Base-by-base conservation (phyloP, 2,888 invertebrate species). In the Cheilosia scutellata region DNA sequence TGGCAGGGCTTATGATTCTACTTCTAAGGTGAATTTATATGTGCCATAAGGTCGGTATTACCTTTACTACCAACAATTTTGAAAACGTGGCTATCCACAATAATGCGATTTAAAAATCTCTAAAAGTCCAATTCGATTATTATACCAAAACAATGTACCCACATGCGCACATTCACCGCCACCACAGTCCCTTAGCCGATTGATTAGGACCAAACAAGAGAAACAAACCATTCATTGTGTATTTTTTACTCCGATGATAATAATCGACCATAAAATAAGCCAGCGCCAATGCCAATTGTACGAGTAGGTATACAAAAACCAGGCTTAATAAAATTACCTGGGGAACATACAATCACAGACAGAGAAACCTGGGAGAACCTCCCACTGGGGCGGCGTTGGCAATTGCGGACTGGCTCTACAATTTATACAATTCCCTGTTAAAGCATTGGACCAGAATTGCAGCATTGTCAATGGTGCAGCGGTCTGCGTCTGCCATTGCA, bases 331-430 rank as follows among this genome's bases (percentile, higher is more conserved):
- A 29, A 57, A 84, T 66, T 71, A 57, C 66, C 74, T 27, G 27
- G 13, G 13, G 44, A n/a, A 47, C 16, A 2, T 33, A 58, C 84
- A 76, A 49, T 76, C 71, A 55, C 13, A 74, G 44, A 37, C 55
- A 66, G 29, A 60, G 55, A 65, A 58, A 79, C 16, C 16, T 25
- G 42, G 60, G 68, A 71, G 82, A 72, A 82, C 82, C 87, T 87
- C 87, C 87, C 77, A 87, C 87, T 78, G 82, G 78, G 87, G 77
- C 68, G 82, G 82, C 11, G 77, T 58, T 72, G 53, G 7, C 44
- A 75, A 37, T 80, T 70, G 60, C 75, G 55, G 57, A 20, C 20
- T 20, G 20, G 47, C 74, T 66, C 75, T 53, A 49, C 75, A 60
- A 84, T 57, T 80, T 58, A 78, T 37, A 55, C 82, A 40, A 58